Evolutionary conservation across 2,888 invertebrate species (phyloP).

Genomic region (Microctonus brassicae): DNA sequence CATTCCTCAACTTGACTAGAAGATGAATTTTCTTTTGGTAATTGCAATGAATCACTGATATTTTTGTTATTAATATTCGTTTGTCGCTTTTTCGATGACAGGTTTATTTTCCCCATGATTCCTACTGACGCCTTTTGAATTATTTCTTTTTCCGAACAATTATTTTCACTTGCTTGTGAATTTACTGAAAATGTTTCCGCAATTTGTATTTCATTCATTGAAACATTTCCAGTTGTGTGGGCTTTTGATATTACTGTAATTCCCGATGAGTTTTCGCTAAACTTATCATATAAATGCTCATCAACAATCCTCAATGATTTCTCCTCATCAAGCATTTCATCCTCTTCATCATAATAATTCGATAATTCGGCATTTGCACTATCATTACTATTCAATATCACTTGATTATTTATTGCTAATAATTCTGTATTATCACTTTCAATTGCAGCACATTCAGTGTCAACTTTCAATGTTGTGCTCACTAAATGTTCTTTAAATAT

Average conservation of each 20-base stretch:
- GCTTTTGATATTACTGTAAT: background rate
- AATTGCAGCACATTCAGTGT: too few species aligned
- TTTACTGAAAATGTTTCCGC: background rate
- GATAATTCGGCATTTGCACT: background rate
- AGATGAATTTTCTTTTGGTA: too few species aligned
- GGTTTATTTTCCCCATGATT: background rate
- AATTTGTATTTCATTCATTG: background rate
- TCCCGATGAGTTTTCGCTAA: background rate
- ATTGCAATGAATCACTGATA: too few species aligned
- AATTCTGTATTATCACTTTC: too few species aligned
- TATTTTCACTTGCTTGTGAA: background rate
- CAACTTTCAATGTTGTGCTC: too few species aligned
- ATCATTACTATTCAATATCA: background rate
- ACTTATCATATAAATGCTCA: background rate
- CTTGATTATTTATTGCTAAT: too few species aligned
- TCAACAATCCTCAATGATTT: background rate
- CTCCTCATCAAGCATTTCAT: background rate
- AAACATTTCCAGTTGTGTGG: background rate
- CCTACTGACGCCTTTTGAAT: too few species aligned
- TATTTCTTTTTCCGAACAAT: too few species aligned
- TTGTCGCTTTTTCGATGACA: too few species aligned
- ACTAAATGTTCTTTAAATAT: too few species aligned
- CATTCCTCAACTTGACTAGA: too few species aligned
- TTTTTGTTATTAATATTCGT: too few species aligned
- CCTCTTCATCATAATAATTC: background rate